Evolutionary conservation across 2,113 vertebrate genomes (phyloP).

Genomic region (Antechinus flavipes): DNA sequence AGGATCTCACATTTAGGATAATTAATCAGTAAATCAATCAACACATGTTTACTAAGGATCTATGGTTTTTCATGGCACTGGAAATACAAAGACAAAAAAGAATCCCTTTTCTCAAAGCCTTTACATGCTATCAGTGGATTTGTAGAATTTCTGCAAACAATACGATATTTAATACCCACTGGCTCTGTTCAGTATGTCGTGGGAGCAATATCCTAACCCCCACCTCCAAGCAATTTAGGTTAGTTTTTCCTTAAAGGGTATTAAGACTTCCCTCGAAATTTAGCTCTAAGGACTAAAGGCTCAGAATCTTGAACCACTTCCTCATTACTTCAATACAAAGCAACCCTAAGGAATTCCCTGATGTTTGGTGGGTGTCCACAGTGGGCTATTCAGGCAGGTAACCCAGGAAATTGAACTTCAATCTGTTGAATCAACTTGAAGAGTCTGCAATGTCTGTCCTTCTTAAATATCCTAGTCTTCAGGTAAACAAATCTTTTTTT

Average conservation of each 20-base stretch:
- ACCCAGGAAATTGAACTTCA: background rate
- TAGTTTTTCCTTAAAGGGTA: background rate
- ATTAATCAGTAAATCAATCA: background rate
- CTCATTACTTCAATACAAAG: background rate
- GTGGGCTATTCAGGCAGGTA: background rate
- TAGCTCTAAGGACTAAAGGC: background rate
- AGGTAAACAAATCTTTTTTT: background rate
- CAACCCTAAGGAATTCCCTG: background rate
- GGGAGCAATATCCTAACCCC: background rate
- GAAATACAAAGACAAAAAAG: background rate
- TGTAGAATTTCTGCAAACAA: background rate
- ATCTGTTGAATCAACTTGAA: background rate
- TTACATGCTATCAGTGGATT: background rate
- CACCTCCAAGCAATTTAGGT: background rate
- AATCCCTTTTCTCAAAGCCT: background rate
- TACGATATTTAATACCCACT: background rate
- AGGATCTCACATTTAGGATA: background rate
- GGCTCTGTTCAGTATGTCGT: background rate
- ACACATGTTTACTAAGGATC: background rate
- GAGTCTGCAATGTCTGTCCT: background rate
- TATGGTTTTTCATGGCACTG: background rate
- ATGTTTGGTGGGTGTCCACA: background rate
- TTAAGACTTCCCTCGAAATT: background rate
- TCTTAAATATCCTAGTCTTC: background rate
- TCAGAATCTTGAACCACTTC: background rate